A percentile compares a stretch with the other conserved stretches of the same genome.
Evolutionary conservation across 1,140 invertebrate species (phyloP).

Genomic region (Procambarus clarkii): DNA sequence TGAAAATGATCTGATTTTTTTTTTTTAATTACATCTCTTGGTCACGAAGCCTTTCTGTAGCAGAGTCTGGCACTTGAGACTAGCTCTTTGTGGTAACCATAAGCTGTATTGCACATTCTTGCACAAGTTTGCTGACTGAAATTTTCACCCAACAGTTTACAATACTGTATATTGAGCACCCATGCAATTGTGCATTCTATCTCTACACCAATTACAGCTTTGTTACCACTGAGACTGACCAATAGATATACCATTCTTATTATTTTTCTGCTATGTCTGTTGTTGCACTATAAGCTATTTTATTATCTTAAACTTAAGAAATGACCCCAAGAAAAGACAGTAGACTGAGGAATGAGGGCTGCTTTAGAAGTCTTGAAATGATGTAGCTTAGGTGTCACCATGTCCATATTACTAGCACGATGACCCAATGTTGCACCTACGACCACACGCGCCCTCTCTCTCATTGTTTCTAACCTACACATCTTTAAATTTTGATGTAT

Average conservation of each 20-base stretch:
- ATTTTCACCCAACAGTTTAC: neutral
- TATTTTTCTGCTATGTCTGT: conserved; percentile 8
- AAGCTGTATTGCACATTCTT: neutral
- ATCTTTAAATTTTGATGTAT: neutral
- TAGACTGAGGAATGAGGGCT: conserved; percentile 13
- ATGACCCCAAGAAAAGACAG: neutral
- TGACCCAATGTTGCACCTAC: conserved; percentile 1
- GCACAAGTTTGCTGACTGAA: neutral
- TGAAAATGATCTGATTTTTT: neutral
- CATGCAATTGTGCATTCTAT: neutral
- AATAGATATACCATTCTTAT: neutral
- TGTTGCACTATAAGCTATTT: neutral
- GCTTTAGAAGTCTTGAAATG: conserved; percentile 6
- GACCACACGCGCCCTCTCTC: neutral
- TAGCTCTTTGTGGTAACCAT: neutral
- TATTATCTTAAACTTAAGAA: neutral
- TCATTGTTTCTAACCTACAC: neutral
- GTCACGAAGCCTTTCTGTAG: conserved; percentile 2
- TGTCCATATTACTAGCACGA: conserved; percentile 1
- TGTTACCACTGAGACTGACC: conserved; percentile 4
- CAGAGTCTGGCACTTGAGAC: conserved; percentile 9
- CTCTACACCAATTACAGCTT: neutral
- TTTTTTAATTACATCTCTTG: neutral
- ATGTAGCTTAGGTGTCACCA: neutral
- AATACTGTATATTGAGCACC: neutral